Percentiles rank a stretch among this genome's conserved stretches.
phyloP scores from a whole-genome alignment of 2,113 vertebrate species.

The Brevimyrus niger region DNA sequence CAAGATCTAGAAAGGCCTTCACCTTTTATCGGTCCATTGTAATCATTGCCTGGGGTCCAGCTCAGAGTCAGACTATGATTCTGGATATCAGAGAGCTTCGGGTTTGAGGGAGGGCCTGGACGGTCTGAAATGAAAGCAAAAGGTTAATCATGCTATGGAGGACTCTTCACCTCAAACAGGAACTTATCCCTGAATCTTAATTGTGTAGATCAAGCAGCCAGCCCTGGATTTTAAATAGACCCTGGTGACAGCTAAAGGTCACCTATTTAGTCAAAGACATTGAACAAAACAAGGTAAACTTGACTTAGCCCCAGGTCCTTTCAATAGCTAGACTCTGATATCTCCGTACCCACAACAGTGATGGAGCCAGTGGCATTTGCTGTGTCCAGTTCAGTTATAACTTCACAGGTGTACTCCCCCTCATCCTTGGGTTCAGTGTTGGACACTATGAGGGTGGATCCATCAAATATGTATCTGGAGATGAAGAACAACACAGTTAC shows the following conservation, averaged over 20 bases:
- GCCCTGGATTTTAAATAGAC: not conserved
- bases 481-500: not conserved
- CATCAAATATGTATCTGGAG: constrained; percentile 59
- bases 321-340: not conserved
- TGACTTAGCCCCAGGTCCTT: not conserved
- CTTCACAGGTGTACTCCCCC: constrained; percentile 66
- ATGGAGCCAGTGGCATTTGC: constrained; percentile 59
- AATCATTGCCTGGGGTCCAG: constrained; percentile 57
- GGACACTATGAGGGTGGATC: constrained; percentile 55
- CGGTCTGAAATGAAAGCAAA: constrained; percentile 37
- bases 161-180: not conserved
- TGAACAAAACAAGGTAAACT: not conserved
- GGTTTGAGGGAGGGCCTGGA: constrained; percentile 47
- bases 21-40: constrained; percentile 62
- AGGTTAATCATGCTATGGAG: not conserved
- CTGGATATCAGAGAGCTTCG: constrained; percentile 37
- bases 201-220: not conserved
- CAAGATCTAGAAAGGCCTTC: not conserved
- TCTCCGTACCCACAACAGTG: constrained; percentile 64
- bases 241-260: not conserved
- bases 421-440: constrained; percentile 54
- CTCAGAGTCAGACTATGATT: constrained; percentile 45
- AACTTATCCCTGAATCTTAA: not conserved
- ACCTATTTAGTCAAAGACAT: not conserved
- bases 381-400: constrained; percentile 57